Percentiles rank a stretch among this genome's conserved stretches.
phyloP scores from a whole-genome alignment of 2,888 invertebrate species.

The Boloria euphrosyne region DNA sequence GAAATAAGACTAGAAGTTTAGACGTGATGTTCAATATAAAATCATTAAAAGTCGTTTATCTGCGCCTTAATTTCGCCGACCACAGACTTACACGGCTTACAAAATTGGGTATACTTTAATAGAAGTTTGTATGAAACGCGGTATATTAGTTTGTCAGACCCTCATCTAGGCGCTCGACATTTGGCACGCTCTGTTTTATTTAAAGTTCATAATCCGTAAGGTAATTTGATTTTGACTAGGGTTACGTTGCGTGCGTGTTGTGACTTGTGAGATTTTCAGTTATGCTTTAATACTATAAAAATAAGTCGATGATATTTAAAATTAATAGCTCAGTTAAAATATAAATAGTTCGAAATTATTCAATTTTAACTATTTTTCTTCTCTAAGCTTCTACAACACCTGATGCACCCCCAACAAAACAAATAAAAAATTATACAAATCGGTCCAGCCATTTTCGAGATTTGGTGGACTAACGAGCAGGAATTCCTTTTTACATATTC shows the following conservation, averaged over 20 bases:
- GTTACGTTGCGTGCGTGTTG: not conserved
- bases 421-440: too few relatives aligned
- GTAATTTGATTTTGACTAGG: conserved; percentile 6
- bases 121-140: conserved; percentile 12
- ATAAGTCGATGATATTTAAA: not conserved
- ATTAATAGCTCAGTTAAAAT: too few relatives aligned
- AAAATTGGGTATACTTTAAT: conserved; percentile 22
- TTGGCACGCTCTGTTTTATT: conserved; percentile 34
- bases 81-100: conserved; percentile 10
- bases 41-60: too few relatives aligned
- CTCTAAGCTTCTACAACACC: too few relatives aligned
- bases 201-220: conserved; percentile 20
- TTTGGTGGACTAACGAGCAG: too few relatives aligned
- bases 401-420: too few relatives aligned
- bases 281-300: not conserved
- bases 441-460: too few relatives aligned
- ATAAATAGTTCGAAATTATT: too few relatives aligned
- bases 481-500: too few relatives aligned
- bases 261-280: not conserved
- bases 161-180: conserved; percentile 37
- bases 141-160: conserved; percentile 43
- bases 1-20: too few relatives aligned
- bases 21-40: too few relatives aligned
- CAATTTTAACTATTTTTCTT: too few relatives aligned
- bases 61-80: conserved; percentile 12